Evolutionary conservation across 1,140 invertebrate genomes (phyloP).

Genomic region (Ridgeia piscesae): DNA sequence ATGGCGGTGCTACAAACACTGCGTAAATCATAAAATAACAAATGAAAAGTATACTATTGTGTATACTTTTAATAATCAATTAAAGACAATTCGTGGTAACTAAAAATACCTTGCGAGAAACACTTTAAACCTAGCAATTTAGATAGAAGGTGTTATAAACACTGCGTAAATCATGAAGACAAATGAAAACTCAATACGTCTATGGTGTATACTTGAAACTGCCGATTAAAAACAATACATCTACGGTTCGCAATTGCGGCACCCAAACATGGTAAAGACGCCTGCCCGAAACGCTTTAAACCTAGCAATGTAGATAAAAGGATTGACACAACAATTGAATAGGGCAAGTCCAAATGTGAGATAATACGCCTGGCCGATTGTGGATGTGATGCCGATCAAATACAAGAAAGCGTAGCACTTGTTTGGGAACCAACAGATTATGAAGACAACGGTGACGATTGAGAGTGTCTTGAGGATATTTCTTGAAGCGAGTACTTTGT

Average conservation of each 20-base stretch:
- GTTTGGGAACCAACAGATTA: conserved; percentile 11
- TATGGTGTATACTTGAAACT: too few species aligned
- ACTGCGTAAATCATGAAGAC: too few species aligned
- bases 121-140: background rate
- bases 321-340: background rate
- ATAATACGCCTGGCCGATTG: background rate
- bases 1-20: too few species aligned
- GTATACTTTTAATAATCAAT: too few species aligned
- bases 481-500: too few species aligned
- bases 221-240: too few species aligned
- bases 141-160: too few species aligned
- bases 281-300: background rate
- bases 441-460: background rate
- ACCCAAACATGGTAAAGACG: background rate
- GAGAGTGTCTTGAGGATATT: background rate
- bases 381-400: background rate
- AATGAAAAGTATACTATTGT: too few species aligned
- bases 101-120: background rate
- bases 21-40: too few species aligned
- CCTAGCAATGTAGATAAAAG: background rate
- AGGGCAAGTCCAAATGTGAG: background rate
- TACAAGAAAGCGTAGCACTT: background rate
- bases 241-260: too few species aligned
- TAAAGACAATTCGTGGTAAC: too few species aligned
- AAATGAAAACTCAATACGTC: too few species aligned